Base-by-base conservation (phyloP, 1,140 invertebrate genomes). In the Brachionus paranguensis region DNA sequence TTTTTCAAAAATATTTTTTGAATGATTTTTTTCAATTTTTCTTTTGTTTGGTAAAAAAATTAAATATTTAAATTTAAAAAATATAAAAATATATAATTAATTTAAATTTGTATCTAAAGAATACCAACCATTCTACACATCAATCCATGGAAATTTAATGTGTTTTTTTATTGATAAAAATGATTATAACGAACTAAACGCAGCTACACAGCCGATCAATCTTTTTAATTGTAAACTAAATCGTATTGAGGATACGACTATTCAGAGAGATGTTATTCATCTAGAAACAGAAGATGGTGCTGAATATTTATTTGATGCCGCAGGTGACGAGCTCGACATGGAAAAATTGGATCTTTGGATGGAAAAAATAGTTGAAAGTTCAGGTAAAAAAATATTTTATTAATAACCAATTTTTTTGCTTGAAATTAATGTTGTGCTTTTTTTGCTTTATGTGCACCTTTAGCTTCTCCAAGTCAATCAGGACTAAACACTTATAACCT, bases 201-300 rank as follows among this genome's bases (percentile, higher is more conserved):
- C 78, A 43, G 53, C 53, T 10, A 45, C 78, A 1, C 53, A 81
- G 6, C 78, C 78, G 33, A 81, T 81, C 37, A 68, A 81, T 43
- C 45, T 81, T 14, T 81, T n/a, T 29, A 60, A 81, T 41, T 60
- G 53, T 43, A 81, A 68, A 47, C n/a, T 81, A 43, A 43, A 60
- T n/a, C 37, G n/a, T 3, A 20, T 81, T 5, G 78, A 81, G 29
- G 78, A 81, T 55, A 81, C 78, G 2, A 64, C 53, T 29, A 60
- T 60, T 60, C 78, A 81, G 60, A 60, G 78, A 64, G 20, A 64
- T 68, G 78, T 81, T 7, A 43, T 81, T 17, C 78, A 81, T 64
- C 3, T 81, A n/a, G 78, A 81, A 41, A 81, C 78, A 81, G 20
- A 27, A 20, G 78, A 81, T 68, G 78, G 78, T n/a, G 78, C 78